A percentile compares a stretch with the other conserved stretches of the same genome.
These are phyloP conservation scores for Cariama cristata DNA, from an alignment of 2,113 vertebrate species.

Conservation along the genomic window DNA sequence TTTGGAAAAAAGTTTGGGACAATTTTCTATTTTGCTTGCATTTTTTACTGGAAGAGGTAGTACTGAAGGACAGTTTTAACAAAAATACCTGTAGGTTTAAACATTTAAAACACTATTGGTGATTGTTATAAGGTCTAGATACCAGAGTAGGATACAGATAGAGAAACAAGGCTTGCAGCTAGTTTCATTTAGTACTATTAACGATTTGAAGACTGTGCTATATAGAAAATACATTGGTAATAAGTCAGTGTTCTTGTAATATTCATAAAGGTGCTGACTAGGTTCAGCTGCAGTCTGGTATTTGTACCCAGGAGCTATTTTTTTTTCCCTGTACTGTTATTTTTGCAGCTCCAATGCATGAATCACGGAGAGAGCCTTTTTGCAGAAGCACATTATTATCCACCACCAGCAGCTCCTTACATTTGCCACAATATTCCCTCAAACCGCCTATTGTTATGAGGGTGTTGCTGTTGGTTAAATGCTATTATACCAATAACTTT, in stretches of 20 bases:
- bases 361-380: slow-evolving; percentile 14
- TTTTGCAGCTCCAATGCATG: slow-evolving; percentile 5
- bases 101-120: neutral
- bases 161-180: neutral
- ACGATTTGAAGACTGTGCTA: neutral
- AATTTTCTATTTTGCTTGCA: neutral
- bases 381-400: neutral
- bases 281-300: slow-evolving; percentile 1
- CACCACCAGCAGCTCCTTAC: neutral
- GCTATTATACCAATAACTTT: slow-evolving; percentile 53
- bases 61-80: neutral
- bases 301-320: slow-evolving; percentile 17
- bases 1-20: neutral
- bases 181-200: neutral
- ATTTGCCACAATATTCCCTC: slow-evolving; percentile 19
- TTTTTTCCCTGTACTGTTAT: neutral
- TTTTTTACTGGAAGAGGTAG: neutral
- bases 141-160: neutral
- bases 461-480: slow-evolving; percentile 37
- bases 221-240: neutral
- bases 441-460: slow-evolving; percentile 39
- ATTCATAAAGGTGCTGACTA: slow-evolving; percentile 12
- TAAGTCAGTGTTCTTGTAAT: neutral
- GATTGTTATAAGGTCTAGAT: neutral
- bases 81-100: neutral